Percentiles rank a stretch among this genome's conserved stretches.
Evolutionary conservation across 2,797 vertebrate genomes (phyloP).

Genomic region (Philypnodon macrostomus): DNA sequence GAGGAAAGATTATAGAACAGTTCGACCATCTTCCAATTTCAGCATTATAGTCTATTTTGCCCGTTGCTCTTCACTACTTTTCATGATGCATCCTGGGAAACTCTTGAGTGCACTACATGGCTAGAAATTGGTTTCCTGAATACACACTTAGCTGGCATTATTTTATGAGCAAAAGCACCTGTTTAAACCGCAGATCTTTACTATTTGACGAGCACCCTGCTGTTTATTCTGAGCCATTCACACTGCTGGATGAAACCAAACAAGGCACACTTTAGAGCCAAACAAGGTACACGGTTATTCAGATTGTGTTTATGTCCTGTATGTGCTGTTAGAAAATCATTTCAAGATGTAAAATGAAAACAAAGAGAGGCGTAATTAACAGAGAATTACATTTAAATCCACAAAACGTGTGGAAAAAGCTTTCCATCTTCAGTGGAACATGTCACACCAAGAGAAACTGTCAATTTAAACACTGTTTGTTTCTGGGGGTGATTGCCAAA

Average conservation of each 20-base stretch:
- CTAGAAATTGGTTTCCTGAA: constrained; percentile 4
- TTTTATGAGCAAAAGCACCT: constrained; percentile 74
- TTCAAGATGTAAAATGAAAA: not conserved
- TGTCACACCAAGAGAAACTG: constrained; percentile 7
- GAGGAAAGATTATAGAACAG: too few species aligned
- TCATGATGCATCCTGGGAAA: too few species aligned
- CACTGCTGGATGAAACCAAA: constrained; percentile 71
- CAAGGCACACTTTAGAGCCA: constrained; percentile 36
- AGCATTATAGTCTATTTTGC: too few species aligned
- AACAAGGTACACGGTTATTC: not conserved
- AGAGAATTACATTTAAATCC: not conserved
- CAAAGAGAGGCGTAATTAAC: not conserved
- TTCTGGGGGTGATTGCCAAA: constrained; percentile 17
- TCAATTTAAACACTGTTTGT: constrained; percentile 5
- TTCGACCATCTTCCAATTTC: too few species aligned
- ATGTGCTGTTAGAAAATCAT: not conserved
- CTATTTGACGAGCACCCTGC: constrained; percentile 75
- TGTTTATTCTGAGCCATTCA: constrained; percentile 77
- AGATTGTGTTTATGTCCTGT: not conserved
- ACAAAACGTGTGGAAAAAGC: constrained; percentile 10
- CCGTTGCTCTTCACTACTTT: too few species aligned
- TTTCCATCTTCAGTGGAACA: not conserved
- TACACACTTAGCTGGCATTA: constrained; percentile 17
- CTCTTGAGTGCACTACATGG: too few species aligned
- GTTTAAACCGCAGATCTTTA: constrained; percentile 79